Percentiles rank a stretch among this genome's conserved stretches.
These are phyloP conservation scores for Taenioides sp. DNA, from an alignment of 2,797 vertebrate genomes.

Conservation along the genomic window DNA sequence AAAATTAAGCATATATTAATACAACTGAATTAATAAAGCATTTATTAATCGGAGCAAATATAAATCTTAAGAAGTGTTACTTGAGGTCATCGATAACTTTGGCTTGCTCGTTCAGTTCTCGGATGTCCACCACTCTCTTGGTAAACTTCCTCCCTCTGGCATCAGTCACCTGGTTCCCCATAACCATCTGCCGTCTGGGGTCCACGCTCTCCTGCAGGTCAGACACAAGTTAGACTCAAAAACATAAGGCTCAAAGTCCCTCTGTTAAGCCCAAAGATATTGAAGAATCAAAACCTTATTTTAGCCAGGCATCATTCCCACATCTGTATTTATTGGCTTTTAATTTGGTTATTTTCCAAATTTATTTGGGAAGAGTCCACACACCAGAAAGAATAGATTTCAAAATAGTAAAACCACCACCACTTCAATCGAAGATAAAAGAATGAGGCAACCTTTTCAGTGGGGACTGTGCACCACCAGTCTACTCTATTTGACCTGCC, in stretches of 20 bases:
- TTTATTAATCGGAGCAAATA: neutral
- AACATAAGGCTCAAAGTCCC: neutral
- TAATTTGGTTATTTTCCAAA: slow-evolving; percentile 16
- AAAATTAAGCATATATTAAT: too few species aligned
- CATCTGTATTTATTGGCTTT: slow-evolving; percentile 18
- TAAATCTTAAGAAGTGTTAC: slow-evolving; percentile 63
- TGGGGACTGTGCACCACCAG: slow-evolving; percentile 12
- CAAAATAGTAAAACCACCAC: slow-evolving; percentile 35
- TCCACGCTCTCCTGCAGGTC: slow-evolving; percentile 85
- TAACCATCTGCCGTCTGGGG: slow-evolving; percentile 80
- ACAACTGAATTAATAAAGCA: too few species aligned
- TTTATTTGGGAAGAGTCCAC: slow-evolving; percentile 9
- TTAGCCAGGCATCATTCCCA: slow-evolving; percentile 13
- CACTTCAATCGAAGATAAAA: slow-evolving; percentile 27
- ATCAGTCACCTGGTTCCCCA: slow-evolving; percentile 83
- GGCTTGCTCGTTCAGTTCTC: slow-evolving; percentile 97
- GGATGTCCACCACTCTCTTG: slow-evolving; percentile 94
- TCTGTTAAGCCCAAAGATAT: slow-evolving; percentile 13
- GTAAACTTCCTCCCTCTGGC: slow-evolving; percentile 88
- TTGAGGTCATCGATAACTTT: slow-evolving; percentile 99
- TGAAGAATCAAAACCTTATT: neutral
- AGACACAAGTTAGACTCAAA: slow-evolving; percentile 17
- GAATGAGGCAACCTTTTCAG: slow-evolving; percentile 22
- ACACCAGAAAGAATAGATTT: slow-evolving; percentile 36
- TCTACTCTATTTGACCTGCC: slow-evolving; percentile 32